Conservation (phyloP, 2,113 vertebrate genomes). For the Chunga burmeisteri region DNA sequence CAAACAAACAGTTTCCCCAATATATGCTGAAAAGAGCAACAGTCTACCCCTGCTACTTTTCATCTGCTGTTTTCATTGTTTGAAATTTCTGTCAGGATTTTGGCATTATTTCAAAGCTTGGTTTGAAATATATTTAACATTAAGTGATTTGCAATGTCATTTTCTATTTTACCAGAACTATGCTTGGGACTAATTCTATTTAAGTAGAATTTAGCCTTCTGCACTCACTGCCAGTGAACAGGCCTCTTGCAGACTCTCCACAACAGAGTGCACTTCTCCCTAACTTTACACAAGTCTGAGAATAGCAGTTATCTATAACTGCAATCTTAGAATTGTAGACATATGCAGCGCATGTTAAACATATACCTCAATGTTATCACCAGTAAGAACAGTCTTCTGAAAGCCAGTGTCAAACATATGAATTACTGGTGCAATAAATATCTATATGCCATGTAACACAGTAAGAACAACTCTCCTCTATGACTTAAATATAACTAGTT, state of each 20-base stretch:
- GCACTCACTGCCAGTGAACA: neutral
- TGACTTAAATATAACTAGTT: neutral
- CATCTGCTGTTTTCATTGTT: slow-evolving; percentile 53
- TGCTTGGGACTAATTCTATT: slow-evolving; percentile 29
- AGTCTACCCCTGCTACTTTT: slow-evolving; percentile 32
- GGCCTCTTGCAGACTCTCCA: neutral
- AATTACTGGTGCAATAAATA: neutral
- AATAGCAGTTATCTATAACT: neutral
- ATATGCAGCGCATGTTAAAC: neutral
- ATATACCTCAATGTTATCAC: neutral
- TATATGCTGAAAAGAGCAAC: slow-evolving; percentile 34
- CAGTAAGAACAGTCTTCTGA: neutral
- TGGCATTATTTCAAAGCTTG: slow-evolving; percentile 41
- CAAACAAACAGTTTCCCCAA: slow-evolving; percentile 33
- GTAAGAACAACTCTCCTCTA: neutral
- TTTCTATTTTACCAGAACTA: slow-evolving; percentile 54
- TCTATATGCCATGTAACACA: neutral
- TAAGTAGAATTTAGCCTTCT: slow-evolving; percentile 17
- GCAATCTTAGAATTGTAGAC: neutral
- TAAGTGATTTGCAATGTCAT: slow-evolving; percentile 16
- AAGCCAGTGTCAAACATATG: neutral
- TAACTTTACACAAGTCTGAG: neutral
- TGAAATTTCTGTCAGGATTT: slow-evolving; percentile 40
- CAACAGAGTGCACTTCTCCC: neutral
- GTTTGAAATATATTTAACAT: slow-evolving; percentile 56